These are phyloP conservation scores for Chromis chromis DNA, from an alignment of 2,797 vertebrate species.

Conservation along the genomic window DNA sequence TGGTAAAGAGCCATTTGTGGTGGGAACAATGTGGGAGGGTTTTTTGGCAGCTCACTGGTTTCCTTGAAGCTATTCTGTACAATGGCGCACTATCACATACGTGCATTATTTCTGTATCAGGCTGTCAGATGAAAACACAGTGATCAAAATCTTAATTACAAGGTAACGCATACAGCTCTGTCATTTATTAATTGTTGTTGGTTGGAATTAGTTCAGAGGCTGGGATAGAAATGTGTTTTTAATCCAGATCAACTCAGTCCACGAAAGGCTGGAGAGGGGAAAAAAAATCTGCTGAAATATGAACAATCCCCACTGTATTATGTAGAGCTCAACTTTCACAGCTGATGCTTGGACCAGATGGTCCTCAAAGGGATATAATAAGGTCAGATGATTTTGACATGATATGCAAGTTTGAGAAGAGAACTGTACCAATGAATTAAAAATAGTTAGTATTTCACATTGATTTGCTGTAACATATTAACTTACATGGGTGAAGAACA, in stretches of 20 bases:
- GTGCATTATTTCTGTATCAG: slow-evolving; percentile 38
- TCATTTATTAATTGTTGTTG: slow-evolving; percentile 36
- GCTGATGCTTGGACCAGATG: slow-evolving; percentile 24
- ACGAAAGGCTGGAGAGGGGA: slow-evolving; percentile 10
- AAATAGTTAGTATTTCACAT: slow-evolving; percentile 39
- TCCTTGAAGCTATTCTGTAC: slow-evolving; percentile 37
- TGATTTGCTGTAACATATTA: slow-evolving; percentile 53
- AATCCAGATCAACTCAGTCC: slow-evolving; percentile 20
- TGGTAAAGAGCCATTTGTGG: slow-evolving; percentile 49
- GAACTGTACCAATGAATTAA: slow-evolving; percentile 38
- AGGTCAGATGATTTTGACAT: slow-evolving; percentile 45
- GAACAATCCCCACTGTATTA: slow-evolving; percentile 13
- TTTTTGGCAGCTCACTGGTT: slow-evolving; percentile 61
- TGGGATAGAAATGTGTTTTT: not conserved
- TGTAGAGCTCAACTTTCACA: slow-evolving; percentile 11
- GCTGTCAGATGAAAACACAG: slow-evolving; percentile 33
- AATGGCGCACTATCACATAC: slow-evolving; percentile 30
- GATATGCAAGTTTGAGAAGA: slow-evolving; percentile 25
- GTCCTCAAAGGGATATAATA: slow-evolving; percentile 24
- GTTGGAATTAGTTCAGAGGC: not conserved
- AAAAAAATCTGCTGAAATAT: slow-evolving; percentile 30
- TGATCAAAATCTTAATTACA: slow-evolving; percentile 40
- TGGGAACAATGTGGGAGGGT: slow-evolving; percentile 30
- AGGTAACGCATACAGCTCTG: slow-evolving; percentile 30
- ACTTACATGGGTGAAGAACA: slow-evolving; percentile 37